phyloP scores from a whole-genome alignment of 2,888 invertebrate species.

The Ochlodes sylvanus region DNA sequence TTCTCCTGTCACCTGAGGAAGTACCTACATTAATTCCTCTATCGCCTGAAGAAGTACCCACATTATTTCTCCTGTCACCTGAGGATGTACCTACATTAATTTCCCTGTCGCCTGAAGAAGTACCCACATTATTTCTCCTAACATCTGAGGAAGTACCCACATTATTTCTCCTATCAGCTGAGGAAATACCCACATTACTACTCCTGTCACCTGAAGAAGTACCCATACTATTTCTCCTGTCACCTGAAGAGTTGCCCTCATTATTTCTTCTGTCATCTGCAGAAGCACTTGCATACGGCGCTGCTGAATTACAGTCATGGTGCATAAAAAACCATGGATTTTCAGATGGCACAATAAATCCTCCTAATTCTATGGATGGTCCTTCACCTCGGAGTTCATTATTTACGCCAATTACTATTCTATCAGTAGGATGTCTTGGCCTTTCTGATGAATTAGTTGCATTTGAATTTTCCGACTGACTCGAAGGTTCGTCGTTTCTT shows the following conservation, averaged over 20 bases:
- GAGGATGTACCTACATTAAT: constrained; percentile 46
- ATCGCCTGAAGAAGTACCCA: not conserved
- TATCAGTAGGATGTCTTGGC: constrained; percentile 54
- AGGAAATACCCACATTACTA: not conserved
- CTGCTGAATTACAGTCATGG: constrained; percentile 54
- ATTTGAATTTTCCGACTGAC: constrained; percentile 27
- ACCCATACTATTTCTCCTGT: not conserved
- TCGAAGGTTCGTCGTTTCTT: constrained; percentile 46
- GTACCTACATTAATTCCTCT: not conserved
- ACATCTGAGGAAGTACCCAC: not conserved
- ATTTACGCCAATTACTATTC: constrained; percentile 64
- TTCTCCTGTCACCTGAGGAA: not conserved
- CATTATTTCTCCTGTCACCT: not conserved
- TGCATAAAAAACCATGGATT: constrained; percentile 69
- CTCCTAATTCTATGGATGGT: constrained; percentile 49
- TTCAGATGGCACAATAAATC: constrained; percentile 59
- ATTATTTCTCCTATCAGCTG: not conserved
- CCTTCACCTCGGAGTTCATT: constrained; percentile 50
- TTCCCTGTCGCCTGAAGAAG: not conserved
- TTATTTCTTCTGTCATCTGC: constrained; percentile 39
- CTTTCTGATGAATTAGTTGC: constrained; percentile 41
- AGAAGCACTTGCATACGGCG: constrained; percentile 46
- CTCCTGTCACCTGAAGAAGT: not conserved
- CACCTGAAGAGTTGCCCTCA: constrained; percentile 40
- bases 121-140: not conserved